A percentile compares a stretch with the other conserved stretches of the same genome.
Conservation (phyloP, 2,797 vertebrate genomes). For the Lacerta agilis region DNA sequence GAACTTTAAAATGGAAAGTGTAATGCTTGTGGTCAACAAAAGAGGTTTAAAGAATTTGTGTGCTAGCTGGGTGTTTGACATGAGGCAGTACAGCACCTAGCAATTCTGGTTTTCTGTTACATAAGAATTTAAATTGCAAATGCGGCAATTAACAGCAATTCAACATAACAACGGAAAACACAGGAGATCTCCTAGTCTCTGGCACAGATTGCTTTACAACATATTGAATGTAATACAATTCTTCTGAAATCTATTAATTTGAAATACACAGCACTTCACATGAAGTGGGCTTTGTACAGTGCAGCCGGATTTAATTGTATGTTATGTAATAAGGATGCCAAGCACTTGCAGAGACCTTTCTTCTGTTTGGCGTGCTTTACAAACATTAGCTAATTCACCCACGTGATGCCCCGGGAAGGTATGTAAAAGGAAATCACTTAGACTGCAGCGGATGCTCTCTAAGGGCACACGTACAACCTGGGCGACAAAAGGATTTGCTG, state of each 20-base stretch:
- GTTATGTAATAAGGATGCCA: conserved; percentile 8
- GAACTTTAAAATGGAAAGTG: too few species aligned
- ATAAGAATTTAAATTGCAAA: conserved; percentile 38
- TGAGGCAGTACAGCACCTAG: not conserved
- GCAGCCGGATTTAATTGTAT: conserved; percentile 20
- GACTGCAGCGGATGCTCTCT: conserved; percentile 6
- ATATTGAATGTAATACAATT: conserved; percentile 16
- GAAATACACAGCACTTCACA: conserved; percentile 37
- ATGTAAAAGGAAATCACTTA: conserved; percentile 10
- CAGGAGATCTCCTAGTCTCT: conserved; percentile 13
- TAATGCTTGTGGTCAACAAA: too few species aligned
- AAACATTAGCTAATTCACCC: conserved; percentile 28
- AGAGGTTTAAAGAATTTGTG: not conserved
- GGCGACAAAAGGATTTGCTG: conserved; percentile 22
- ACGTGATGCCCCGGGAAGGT: conserved; percentile 1
- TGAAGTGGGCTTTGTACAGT: conserved; percentile 19
- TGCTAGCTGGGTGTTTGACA: not conserved
- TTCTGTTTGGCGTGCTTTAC: conserved; percentile 3
- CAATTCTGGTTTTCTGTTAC: not conserved
- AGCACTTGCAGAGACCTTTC: conserved; percentile 8
- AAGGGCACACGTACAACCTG: not conserved
- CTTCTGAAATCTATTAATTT: conserved; percentile 35
- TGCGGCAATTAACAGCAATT: conserved; percentile 23
- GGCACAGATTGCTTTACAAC: conserved; percentile 3
- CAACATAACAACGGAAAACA: not conserved